Evolutionary conservation across 1,140 invertebrate species (phyloP), one percentile per base, ranked within the genome.

Genomic region (Augochlora pura): DNA sequence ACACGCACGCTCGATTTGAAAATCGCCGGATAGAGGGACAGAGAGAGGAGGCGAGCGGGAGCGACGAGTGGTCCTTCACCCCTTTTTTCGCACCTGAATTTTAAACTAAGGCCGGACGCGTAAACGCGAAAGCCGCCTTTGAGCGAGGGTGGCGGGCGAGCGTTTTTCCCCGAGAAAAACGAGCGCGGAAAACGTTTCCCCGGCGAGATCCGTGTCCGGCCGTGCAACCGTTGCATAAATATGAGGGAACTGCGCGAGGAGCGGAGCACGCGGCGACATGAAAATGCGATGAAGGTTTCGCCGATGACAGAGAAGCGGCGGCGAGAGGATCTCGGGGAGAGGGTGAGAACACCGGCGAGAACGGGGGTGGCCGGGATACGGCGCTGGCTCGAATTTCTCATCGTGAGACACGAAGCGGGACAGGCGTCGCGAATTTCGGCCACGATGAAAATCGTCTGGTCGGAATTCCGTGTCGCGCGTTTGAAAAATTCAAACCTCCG

Each of bases 161-260:
- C 65, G 81, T 70, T 78, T 84, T 82, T 77, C 52, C 38, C 49
- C 23, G 83, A 73, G 70, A 84, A 81, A 81, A 84, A 80, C 73
- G 57, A 79, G 60, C 65, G 72, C 63, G 64, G 80, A 85, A 86
- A 86, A 85, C 83, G 77, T 80, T 86, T 86, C 57, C 72, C 84
- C 72, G n/a, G 69, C 77, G 77, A 84, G 84, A 87, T 86, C 81
- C 82, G 75, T 86, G 85, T 87, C 85, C 85, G 75, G 85, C 60
- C 82, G 84, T 74, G 81, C 84, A 81, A 64, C 78, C 85, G 84
- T 87, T 87, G 84, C 85, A 87, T 87, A 87, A 87, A 87, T 87
- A 87, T 87, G 85, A 87, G 85, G 82, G 64, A 74, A 60, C 46
- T 39, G 64, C 52, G 42, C 67, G 57, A 85, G 66, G 72, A 80